phyloP scores from a whole-genome alignment of 1,140 invertebrate genomes.

The Drosophila tsacasi region DNA sequence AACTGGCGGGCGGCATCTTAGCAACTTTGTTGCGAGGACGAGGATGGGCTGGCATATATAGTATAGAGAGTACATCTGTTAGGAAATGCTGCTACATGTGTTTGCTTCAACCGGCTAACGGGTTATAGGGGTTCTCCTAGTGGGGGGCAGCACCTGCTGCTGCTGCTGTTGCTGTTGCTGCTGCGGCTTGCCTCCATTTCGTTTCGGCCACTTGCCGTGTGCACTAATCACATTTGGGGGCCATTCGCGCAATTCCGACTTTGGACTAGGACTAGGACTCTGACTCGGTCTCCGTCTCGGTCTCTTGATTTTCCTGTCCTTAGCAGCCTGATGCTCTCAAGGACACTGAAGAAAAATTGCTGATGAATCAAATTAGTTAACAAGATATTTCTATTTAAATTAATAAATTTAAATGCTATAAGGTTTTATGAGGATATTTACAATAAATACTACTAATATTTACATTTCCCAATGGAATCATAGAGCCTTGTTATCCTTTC shows the following conservation, averaged over 20 bases:
- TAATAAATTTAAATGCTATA: too few relatives aligned
- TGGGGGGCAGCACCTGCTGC: conserved; percentile 12
- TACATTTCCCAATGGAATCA: background rate
- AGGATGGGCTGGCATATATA: too few relatives aligned
- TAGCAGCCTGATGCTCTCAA: background rate
- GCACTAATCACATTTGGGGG: conserved; percentile 58
- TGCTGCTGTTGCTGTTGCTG: conserved; percentile 4
- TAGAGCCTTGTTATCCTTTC: background rate
- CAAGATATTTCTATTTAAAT: background rate
- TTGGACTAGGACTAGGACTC: conserved; percentile 2
- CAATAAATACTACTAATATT: background rate
- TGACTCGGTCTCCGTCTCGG: background rate
- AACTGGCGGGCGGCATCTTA: conserved; percentile 54
- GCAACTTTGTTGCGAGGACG: conserved; percentile 41
- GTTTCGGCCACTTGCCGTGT: conserved; percentile 45
- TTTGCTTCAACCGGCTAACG: conserved; percentile 14
- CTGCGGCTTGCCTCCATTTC: conserved; percentile 9
- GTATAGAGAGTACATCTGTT: conserved; percentile 25
- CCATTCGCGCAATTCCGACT: conserved; percentile 40
- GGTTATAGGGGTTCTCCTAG: background rate
- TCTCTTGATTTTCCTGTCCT: background rate
- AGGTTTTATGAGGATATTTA: background rate
- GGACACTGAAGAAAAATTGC: background rate
- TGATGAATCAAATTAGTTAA: background rate
- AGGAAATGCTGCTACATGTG: conserved; percentile 44